A percentile compares a stretch with the other conserved stretches of the same genome.
phyloP scores from a whole-genome alignment of 2,797 vertebrate species.

The Gambusia yucatana region DNA sequence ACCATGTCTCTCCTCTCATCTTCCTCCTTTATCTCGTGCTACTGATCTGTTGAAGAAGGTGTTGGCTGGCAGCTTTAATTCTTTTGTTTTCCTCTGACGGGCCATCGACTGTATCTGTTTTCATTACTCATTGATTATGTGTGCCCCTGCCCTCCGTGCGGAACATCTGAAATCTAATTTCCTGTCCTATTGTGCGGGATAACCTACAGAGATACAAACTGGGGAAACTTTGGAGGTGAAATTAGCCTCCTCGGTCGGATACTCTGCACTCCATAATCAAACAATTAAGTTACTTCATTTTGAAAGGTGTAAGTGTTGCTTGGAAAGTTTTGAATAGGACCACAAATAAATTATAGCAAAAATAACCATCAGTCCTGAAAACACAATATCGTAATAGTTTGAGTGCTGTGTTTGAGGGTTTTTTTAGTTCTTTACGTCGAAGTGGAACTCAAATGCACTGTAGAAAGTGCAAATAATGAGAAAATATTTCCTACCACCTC shows the following conservation, averaged over 20 bases:
- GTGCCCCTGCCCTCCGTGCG: constrained; percentile 24
- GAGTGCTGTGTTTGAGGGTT: too few species aligned
- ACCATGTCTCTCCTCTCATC: background rate
- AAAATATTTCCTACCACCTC: too few species aligned
- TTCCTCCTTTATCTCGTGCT: background rate
- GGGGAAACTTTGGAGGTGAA: background rate
- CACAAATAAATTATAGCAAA: too few species aligned
- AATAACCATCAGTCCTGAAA: too few species aligned
- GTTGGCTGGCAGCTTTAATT: constrained; percentile 41
- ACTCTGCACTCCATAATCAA: background rate
- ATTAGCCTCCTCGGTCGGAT: background rate
- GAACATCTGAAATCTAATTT: constrained; percentile 62
- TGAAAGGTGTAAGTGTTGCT: background rate
- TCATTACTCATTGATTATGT: constrained; percentile 47
- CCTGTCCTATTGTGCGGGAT: constrained; percentile 44
- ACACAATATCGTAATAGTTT: too few species aligned
- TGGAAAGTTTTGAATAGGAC: background rate
- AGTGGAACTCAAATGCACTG: too few species aligned
- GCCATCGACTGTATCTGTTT: constrained; percentile 35
- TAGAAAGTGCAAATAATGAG: too few species aligned
- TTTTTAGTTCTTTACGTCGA: too few species aligned
- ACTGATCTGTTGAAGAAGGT: constrained; percentile 44
- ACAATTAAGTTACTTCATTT: background rate
- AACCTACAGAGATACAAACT: constrained; percentile 33
- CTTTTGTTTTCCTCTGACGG: constrained; percentile 55